Evolutionary conservation across 2,797 vertebrate species (phyloP).

Genomic region (Dryobates pubescens): DNA sequence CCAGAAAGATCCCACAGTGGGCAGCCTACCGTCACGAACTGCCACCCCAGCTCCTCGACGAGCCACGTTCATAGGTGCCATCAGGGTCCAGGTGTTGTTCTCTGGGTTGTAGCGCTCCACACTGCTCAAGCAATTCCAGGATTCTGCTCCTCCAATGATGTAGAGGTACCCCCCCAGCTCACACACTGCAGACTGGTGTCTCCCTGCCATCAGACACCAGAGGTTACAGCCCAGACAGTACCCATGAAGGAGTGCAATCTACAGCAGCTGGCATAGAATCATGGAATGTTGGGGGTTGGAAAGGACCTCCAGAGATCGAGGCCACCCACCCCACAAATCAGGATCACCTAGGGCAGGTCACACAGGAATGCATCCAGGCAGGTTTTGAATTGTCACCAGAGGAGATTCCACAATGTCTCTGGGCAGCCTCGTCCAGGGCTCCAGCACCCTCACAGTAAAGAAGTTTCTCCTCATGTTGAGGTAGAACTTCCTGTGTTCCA

Average conservation of each 20-base stretch:
- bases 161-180: slow-evolving; percentile 93
- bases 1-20: neutral
- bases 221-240: neutral
- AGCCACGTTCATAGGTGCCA: slow-evolving; percentile 95
- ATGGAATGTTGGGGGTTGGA: too few relatives aligned
- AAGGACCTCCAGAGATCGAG: too few relatives aligned
- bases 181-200: slow-evolving; percentile 95
- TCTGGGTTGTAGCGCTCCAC: slow-evolving; percentile 95
- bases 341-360: too few relatives aligned
- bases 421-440: too few relatives aligned
- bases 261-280: neutral
- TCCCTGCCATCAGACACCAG: slow-evolving; percentile 78
- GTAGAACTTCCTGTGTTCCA: too few relatives aligned
- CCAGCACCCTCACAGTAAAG: too few relatives aligned
- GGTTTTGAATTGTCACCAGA: too few relatives aligned
- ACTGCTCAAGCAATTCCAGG: slow-evolving; percentile 96
- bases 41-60: slow-evolving; percentile 92
- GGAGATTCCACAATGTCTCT: too few relatives aligned
- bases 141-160: slow-evolving; percentile 94
- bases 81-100: slow-evolving; percentile 95
- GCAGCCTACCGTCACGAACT: slow-evolving; percentile 83
- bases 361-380: too few relatives aligned
- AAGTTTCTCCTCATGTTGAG: too few relatives aligned
- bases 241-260: accelerated
- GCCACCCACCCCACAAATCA: too few relatives aligned